These are phyloP conservation scores for Idris sp. DNA, from an alignment of 1,140 invertebrate species.

Conservation along the genomic window DNA sequence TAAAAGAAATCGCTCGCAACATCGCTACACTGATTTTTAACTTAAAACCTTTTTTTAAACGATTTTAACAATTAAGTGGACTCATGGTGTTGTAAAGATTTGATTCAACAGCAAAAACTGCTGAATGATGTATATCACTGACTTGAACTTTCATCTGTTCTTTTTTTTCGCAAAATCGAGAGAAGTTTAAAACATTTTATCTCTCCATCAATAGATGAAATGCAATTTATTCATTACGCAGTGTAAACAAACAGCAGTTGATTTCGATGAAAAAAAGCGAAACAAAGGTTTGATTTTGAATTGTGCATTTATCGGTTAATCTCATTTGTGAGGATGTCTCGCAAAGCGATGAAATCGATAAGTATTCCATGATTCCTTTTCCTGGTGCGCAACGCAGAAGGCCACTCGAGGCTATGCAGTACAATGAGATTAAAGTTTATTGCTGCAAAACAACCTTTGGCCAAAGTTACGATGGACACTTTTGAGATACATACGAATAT, in stretches of 20 bases:
- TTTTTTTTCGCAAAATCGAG: slow-evolving; percentile 5
- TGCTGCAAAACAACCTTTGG: slow-evolving; percentile 41
- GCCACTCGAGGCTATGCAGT: slow-evolving; percentile 21
- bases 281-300: slow-evolving; percentile 43
- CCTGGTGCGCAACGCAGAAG: slow-evolving; percentile 35
- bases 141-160: slow-evolving; percentile 1
- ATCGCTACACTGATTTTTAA: slow-evolving; percentile 2
- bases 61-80: slow-evolving; percentile 18
- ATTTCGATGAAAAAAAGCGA: slow-evolving; percentile 16
- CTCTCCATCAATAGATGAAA: slow-evolving; percentile 25
- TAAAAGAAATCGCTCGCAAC: too few species aligned
- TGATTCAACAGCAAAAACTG: slow-evolving; percentile 11
- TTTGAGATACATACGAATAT: slow-evolving; percentile 35
- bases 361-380: slow-evolving; percentile 39
- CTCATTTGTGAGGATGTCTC: slow-evolving; percentile 37
- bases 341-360: slow-evolving; percentile 59
- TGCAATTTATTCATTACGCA: slow-evolving; percentile 30
- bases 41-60: slow-evolving; percentile 8
- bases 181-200: slow-evolving; percentile 27
- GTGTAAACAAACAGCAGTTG: slow-evolving; percentile 24
- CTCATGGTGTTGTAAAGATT: slow-evolving; percentile 6
- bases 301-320: slow-evolving; percentile 42
- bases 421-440: slow-evolving; percentile 58
- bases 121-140: slow-evolving; percentile 10
- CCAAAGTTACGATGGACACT: slow-evolving; percentile 33